These are phyloP conservation scores for Maniola hyperantus DNA, from an alignment of 2,888 invertebrate genomes.

Conservation along the genomic window DNA sequence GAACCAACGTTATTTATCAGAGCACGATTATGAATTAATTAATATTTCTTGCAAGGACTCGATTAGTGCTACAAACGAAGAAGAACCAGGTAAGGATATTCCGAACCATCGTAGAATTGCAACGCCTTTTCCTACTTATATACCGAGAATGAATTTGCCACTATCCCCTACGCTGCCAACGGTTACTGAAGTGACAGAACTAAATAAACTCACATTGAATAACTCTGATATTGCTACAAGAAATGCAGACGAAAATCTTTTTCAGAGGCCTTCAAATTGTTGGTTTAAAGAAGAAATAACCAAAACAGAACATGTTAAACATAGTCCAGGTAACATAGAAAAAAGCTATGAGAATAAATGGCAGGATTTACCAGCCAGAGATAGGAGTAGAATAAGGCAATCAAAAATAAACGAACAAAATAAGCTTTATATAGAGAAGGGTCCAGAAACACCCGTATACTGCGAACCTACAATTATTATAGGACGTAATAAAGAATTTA, in stretches of 20 bases:
- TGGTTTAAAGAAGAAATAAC: constrained; percentile 47
- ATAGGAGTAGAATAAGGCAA: constrained; percentile 47
- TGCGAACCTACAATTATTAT: constrained; percentile 17
- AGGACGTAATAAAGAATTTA: background rate
- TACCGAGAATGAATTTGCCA: constrained; percentile 60
- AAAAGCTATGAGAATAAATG: constrained; percentile 7
- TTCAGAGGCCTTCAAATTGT: constrained; percentile 49
- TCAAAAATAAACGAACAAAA: constrained; percentile 20
- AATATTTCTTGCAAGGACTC: constrained; percentile 51
- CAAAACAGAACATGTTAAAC: constrained; percentile 5
- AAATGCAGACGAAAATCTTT: constrained; percentile 4
- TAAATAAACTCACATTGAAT: constrained; percentile 45
- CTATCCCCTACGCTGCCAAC: constrained; percentile 60
- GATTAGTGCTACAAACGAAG: constrained; percentile 45
- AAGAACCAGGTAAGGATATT: constrained; percentile 35
- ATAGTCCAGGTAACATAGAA: constrained; percentile 38
- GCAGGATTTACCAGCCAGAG: constrained; percentile 57
- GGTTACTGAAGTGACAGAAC: constrained; percentile 66
- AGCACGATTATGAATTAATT: constrained; percentile 51
- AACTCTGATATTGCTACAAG: constrained; percentile 33
- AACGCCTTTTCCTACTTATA: constrained; percentile 58
- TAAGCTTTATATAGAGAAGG: constrained; percentile 24
- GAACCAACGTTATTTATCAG: constrained; percentile 57
- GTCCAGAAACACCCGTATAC: constrained; percentile 5
- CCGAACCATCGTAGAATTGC: constrained; percentile 46